A percentile compares a stretch with the other conserved stretches of the same genome.
These are phyloP conservation scores for Archivesica marissinica DNA, from an alignment of 1,140 invertebrate species.

Conservation along the genomic window DNA sequence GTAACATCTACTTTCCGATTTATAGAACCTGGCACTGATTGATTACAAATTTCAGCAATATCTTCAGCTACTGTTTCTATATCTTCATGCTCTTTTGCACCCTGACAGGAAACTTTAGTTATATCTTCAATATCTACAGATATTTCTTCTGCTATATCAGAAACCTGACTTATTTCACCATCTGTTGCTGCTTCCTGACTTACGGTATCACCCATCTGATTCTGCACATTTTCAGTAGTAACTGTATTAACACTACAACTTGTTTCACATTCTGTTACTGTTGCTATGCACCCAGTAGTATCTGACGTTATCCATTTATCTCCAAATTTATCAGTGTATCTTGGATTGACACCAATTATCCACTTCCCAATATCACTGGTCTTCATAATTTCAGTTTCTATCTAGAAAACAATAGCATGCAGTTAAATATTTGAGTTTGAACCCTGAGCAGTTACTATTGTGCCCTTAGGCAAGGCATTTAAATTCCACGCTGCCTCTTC, in stretches of 20 bases:
- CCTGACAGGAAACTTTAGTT: neutral
- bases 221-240: neutral
- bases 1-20: neutral
- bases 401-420: constrained; percentile 18
- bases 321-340: constrained; percentile 9
- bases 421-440: too few species aligned
- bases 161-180: neutral
- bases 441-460: too few species aligned
- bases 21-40: neutral
- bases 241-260: too few species aligned
- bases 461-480: too few species aligned
- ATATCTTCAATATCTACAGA: neutral
- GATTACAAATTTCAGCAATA: neutral
- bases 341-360: constrained; percentile 42
- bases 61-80: neutral
- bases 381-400: constrained; percentile 23
- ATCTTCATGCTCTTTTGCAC: neutral
- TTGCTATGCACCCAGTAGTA: neutral
- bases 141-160: neutral
- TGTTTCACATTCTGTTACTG: too few species aligned
- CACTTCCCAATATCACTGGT: constrained; percentile 41
- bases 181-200: neutral
- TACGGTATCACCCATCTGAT: neutral
- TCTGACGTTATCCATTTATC: neutral
- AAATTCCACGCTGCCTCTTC: too few species aligned